phyloP scores from a whole-genome alignment of 2,797 vertebrate genomes.

The Anisognathus igniventris region DNA sequence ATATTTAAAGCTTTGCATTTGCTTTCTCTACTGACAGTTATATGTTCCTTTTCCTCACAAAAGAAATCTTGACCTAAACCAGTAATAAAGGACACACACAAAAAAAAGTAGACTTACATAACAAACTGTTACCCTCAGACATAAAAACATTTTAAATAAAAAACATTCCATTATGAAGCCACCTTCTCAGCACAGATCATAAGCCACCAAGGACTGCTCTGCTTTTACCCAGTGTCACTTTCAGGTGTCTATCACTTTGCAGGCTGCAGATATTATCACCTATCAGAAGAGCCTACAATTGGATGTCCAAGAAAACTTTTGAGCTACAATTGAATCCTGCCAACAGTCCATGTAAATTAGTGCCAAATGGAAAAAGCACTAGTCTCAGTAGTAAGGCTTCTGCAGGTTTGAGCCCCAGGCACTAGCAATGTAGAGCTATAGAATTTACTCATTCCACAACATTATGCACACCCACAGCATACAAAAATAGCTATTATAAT shows the following conservation, averaged over 20 bases:
- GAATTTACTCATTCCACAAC: conserved; percentile 34
- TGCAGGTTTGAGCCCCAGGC: conserved; percentile 12
- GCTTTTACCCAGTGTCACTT: not conserved
- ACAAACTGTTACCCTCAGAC: not conserved
- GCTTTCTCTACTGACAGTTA: not conserved
- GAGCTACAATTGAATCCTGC: not conserved
- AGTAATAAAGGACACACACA: not conserved
- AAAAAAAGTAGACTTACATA: not conserved
- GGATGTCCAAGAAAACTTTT: not conserved
- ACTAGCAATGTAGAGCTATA: not conserved
- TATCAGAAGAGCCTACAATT: not conserved
- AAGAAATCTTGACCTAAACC: not conserved
- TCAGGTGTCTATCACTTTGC: not conserved
- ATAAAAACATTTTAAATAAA: not conserved
- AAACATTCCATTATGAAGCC: not conserved
- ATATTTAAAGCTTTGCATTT: not conserved
- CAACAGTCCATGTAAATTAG: not conserved
- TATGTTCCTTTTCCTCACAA: not conserved
- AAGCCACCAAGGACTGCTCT: not conserved
- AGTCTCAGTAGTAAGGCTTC: not conserved
- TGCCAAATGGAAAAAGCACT: not conserved
- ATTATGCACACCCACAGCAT: conserved; percentile 31
- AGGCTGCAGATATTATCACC: not conserved
- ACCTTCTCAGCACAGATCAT: not conserved
- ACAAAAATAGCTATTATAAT: conserved; percentile 45